Conservation (phyloP, 2,113 vertebrate species). For the Prolemur simus region DNA sequence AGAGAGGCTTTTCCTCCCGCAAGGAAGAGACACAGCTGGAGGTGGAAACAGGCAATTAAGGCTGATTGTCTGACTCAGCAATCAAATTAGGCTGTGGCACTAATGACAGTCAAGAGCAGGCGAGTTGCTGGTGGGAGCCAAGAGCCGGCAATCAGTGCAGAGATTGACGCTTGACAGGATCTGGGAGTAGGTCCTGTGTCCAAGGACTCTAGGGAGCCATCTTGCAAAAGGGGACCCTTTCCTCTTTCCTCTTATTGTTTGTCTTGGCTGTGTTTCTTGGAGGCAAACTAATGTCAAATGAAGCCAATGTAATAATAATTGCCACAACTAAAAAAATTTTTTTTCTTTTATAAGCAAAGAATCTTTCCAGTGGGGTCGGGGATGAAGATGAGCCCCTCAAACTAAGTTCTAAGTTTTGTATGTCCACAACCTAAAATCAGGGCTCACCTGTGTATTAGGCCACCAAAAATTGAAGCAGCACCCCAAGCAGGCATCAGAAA, state of each 20-base stretch:
- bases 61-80: conserved; percentile 62
- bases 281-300: background rate
- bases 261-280: background rate
- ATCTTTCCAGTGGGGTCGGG: background rate
- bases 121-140: background rate
- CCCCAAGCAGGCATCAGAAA: background rate
- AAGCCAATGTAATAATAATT: background rate
- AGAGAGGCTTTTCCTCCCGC: background rate
- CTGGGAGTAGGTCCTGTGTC: background rate
- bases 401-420: background rate
- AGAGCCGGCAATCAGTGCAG: background rate
- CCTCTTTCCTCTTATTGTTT: background rate
- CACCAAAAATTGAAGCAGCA: background rate
- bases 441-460: background rate
- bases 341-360: background rate
- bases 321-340: background rate
- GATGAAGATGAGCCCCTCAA: background rate
- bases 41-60: conserved; percentile 65
- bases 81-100: conserved; percentile 57
- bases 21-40: conserved; percentile 60
- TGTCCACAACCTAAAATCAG: background rate
- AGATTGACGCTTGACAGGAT: background rate
- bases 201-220: background rate
- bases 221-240: background rate
- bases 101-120: conserved; percentile 12